Evolutionary conservation across 2,797 vertebrate species (phyloP), one percentile per base, ranked within the genome.

Genomic region (Rhinella marina): DNA sequence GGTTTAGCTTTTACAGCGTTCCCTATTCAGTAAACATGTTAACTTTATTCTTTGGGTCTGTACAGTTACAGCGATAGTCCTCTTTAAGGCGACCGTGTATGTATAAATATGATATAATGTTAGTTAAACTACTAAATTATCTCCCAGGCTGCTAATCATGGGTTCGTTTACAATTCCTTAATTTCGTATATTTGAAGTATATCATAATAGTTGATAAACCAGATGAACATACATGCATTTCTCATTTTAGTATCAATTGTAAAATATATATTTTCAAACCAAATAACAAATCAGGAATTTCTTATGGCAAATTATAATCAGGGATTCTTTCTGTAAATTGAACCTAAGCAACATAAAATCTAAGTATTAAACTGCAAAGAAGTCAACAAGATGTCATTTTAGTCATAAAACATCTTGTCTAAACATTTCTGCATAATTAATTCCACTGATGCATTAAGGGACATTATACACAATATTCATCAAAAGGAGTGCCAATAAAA

Each of bases 351-450:
- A 86, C 27, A 90, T 89, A 87, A 91, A 91, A 92, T 90, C 91
- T 91, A 90, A 62, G 90, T 92, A 94, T 94, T 93, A 93, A 93
- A 94, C 84, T 92, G 94, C 93, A 91, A 91, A 94, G 95, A 94
- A 94, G 93, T 94, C 95, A 94, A 94, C 94, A 94, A 93, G 93
- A 93, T 48, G 91, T 92, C 91, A 92, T 94, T 94, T 93, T 91
- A 92, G 93, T 94, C 91, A 92, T 92, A 92, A 90, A 84, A 92
- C 0, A 0, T 91, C 91, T 32, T 76, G 91, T 91, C 91, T 54
- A 90, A 91, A 93, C 93, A 92, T 91, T 92, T 95, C 93, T 93
- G 92, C 93, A 93, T 94, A 94, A 94, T 95, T 94, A 95, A 96
- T 95, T 93, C 90, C 91, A 91, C 91, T 84, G 92, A 91, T 94